phyloP scores from a whole-genome alignment of 1,140 invertebrate species.

The Trichoplusia ni region DNA sequence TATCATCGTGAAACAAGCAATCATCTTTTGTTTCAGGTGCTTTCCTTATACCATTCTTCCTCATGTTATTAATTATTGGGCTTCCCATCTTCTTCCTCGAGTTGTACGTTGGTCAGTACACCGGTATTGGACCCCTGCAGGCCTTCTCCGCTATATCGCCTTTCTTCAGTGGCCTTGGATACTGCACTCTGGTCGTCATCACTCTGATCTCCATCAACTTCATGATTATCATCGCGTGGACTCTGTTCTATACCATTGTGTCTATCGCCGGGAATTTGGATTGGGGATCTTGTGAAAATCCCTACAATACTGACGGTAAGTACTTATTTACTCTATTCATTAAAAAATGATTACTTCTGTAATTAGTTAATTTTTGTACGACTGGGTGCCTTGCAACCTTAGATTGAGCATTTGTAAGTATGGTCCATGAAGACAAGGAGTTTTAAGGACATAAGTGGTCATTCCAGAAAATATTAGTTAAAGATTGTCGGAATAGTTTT shows the following conservation, averaged over 20 bases:
- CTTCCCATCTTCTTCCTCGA: constrained; percentile 90
- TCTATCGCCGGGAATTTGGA: constrained; percentile 86
- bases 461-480: too few relatives aligned
- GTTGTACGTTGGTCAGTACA: constrained; percentile 85
- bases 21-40: constrained; percentile 84
- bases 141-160: constrained; percentile 84
- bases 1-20: too few relatives aligned
- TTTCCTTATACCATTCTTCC: constrained; percentile 90
- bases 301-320: constrained; percentile 86
- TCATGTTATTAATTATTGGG: constrained; percentile 90
- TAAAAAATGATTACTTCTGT: constrained; percentile 23
- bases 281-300: constrained; percentile 86
- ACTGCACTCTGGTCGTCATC: constrained; percentile 88
- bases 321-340: constrained; percentile 31
- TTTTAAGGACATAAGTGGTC: too few relatives aligned
- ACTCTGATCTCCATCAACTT: constrained; percentile 91
- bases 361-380: background rate
- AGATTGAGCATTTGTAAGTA: too few relatives aligned
- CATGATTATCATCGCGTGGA: constrained; percentile 92
- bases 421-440: too few relatives aligned
- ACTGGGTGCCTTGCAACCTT: too few relatives aligned
- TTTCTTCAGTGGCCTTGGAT: constrained; percentile 85
- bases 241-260: constrained; percentile 88
- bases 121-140: constrained; percentile 83
- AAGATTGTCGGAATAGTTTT: too few relatives aligned